Evolutionary conservation across 2,888 invertebrate genomes (phyloP).

Genomic region (Cataglyphis albicans): DNA sequence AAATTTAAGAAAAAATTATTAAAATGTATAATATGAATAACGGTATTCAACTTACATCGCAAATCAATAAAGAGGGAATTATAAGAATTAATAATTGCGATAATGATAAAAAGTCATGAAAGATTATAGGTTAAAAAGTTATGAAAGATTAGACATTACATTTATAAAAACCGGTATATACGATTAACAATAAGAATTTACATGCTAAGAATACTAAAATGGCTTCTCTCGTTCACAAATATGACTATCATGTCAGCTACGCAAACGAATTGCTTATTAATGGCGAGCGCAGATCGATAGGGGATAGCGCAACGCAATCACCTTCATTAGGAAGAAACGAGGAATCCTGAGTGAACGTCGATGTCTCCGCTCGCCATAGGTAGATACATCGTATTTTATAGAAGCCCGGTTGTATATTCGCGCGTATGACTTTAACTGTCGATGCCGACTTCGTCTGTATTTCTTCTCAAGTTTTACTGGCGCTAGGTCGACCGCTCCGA

Average conservation of each 20-base stretch:
- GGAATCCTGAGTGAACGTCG: slow-evolving; percentile 63
- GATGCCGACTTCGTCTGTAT: slow-evolving; percentile 82
- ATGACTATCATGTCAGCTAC: not conserved
- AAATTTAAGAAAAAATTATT: too few relatives aligned
- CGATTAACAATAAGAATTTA: too few relatives aligned
- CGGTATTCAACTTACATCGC: not conserved
- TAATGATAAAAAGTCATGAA: too few relatives aligned
- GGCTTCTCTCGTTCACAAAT: not conserved
- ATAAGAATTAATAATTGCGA: too few relatives aligned
- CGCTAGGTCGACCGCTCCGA: slow-evolving; percentile 80
- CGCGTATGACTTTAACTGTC: slow-evolving; percentile 85
- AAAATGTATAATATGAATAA: too few relatives aligned
- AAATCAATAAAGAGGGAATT: not conserved
- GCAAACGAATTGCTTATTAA: slow-evolving; percentile 61
- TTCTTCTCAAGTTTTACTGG: slow-evolving; percentile 83
- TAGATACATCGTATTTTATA: slow-evolving; percentile 82
- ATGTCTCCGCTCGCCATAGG: slow-evolving; percentile 59
- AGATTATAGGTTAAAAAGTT: too few relatives aligned
- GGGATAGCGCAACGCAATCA: slow-evolving; percentile 58
- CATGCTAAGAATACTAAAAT: not conserved
- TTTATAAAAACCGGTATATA: too few relatives aligned
- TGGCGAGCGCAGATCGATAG: slow-evolving; percentile 41
- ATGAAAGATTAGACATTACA: too few relatives aligned
- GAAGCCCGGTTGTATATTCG: slow-evolving; percentile 83
- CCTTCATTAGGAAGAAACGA: slow-evolving; percentile 79